Evolutionary conservation across 2,113 vertebrate species (phyloP).

Genomic region (Leptocoma aspasia): DNA sequence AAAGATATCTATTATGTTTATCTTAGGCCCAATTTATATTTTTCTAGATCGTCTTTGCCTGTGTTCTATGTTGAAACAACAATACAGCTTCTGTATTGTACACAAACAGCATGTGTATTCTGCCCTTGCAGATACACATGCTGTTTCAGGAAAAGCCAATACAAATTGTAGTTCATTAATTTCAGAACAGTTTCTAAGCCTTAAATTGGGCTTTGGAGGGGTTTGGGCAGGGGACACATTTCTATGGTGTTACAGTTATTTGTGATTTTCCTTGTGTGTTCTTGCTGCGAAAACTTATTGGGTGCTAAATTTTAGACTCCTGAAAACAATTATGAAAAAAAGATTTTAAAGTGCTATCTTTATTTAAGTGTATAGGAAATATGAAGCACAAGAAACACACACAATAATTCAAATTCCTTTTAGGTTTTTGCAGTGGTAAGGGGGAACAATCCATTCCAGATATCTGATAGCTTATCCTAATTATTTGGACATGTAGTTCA

Average conservation of each 20-base stretch:
- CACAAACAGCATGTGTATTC: too few relatives aligned
- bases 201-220: background rate
- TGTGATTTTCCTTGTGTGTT: background rate
- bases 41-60: background rate
- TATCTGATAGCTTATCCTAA: slow-evolving; percentile 45
- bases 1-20: background rate
- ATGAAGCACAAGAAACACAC: background rate
- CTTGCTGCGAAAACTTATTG: background rate
- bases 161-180: background rate
- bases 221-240: background rate
- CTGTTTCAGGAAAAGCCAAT: background rate
- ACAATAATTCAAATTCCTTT: background rate
- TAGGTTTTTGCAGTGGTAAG: background rate
- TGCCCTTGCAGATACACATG: background rate
- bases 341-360: background rate
- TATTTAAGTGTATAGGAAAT: background rate
- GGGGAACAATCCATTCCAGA: background rate
- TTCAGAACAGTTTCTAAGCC: background rate
- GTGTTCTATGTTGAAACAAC: background rate
- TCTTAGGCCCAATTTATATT: background rate
- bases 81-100: too few relatives aligned
- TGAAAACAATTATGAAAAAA: background rate
- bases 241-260: background rate
- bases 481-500: slow-evolving; percentile 9
- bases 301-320: background rate